Evolutionary conservation across 2,113 vertebrate genomes (phyloP).

Genomic region (Campylomormyrus tamandua): DNA sequence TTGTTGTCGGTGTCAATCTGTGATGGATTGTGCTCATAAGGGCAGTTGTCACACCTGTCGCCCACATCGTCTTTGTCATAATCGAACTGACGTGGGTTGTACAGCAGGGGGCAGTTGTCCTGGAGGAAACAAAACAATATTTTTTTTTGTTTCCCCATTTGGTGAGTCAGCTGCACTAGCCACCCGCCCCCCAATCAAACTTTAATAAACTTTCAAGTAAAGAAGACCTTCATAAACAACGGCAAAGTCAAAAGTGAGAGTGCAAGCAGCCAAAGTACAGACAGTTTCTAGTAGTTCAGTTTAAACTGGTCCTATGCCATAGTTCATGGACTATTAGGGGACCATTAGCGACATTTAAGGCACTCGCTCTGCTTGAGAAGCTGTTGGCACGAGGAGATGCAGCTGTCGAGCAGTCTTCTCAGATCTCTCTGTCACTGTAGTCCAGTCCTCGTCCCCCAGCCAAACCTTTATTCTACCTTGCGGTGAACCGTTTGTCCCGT

Average conservation of each 20-base stretch:
- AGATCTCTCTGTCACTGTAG: neutral
- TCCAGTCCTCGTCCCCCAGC: neutral
- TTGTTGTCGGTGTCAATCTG: conserved; percentile 93
- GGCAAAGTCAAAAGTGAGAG: neutral
- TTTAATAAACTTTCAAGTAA: neutral
- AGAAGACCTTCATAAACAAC: neutral
- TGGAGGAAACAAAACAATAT: conserved; percentile 35
- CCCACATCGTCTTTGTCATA: conserved; percentile 96
- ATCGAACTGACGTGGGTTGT: conserved; percentile 90
- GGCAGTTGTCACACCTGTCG: conserved; percentile 94
- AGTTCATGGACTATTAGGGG: neutral
- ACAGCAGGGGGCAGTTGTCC: conserved; percentile 93
- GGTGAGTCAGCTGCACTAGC: neutral
- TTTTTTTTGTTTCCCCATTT: neutral
- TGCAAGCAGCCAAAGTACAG: neutral
- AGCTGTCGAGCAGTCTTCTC: neutral
- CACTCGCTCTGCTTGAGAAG: neutral
- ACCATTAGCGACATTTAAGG: neutral
- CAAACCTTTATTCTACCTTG: neutral
- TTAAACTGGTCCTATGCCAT: neutral
- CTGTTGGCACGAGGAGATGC: neutral
- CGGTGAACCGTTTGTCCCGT: neutral
- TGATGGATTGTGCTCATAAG: conserved; percentile 87
- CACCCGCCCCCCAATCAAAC: neutral
- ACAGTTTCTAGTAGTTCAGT: neutral